Conservation (phyloP, 2,113 vertebrate species). For the Machaerirhynchus nigripectus region DNA sequence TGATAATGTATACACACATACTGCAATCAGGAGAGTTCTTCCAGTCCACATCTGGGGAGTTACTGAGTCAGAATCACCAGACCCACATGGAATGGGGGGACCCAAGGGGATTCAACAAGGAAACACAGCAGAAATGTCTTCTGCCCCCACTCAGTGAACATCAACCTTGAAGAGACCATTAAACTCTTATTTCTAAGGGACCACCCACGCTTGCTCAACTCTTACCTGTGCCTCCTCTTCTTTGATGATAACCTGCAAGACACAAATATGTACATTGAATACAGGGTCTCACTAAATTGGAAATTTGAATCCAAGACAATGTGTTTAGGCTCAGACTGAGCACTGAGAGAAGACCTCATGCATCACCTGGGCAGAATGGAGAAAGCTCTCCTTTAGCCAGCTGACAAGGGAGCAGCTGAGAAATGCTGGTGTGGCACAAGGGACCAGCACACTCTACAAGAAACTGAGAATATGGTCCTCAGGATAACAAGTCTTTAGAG, state of each 20-base stretch:
- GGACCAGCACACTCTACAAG: not conserved
- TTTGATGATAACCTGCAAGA: slow-evolving; percentile 86
- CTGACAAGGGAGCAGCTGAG: not conserved
- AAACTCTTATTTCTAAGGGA: not conserved
- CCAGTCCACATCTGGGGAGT: not conserved
- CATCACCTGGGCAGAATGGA: not conserved
- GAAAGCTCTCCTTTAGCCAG: not conserved
- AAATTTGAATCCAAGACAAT: not conserved
- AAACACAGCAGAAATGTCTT: not conserved
- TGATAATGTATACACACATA: not conserved
- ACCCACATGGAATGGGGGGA: not conserved
- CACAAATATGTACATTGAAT: not conserved
- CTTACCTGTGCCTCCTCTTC: slow-evolving; percentile 93
- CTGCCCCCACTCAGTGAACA: not conserved
- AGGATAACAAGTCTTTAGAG: not conserved
- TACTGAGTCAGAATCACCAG: not conserved
- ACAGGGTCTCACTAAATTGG: not conserved
- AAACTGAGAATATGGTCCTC: not conserved
- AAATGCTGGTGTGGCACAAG: not conserved
- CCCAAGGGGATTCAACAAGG: not conserved
- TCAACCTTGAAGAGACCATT: not conserved
- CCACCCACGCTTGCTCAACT: not conserved
- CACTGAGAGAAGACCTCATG: not conserved
- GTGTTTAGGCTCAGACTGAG: not conserved
- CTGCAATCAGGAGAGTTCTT: not conserved